These are phyloP conservation scores for Phalacrocorax pelagicus DNA, from an alignment of 2,113 vertebrate genomes.

Conservation along the genomic window DNA sequence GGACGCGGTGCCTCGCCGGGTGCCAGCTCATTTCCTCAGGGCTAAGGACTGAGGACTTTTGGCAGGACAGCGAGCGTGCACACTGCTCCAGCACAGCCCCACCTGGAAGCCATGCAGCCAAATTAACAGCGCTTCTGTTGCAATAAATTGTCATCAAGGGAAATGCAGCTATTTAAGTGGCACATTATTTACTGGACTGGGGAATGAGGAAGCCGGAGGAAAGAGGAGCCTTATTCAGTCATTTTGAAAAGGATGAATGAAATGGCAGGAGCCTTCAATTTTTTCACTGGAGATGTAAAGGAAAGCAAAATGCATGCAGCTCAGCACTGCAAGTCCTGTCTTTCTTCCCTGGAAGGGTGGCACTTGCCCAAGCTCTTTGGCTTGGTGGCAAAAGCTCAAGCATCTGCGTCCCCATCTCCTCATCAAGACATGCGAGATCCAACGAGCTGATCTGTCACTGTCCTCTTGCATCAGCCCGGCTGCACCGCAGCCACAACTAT, in stretches of 20 bases:
- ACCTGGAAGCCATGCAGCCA: slow-evolving; percentile 8
- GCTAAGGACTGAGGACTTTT: background rate
- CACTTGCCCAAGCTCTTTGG: background rate
- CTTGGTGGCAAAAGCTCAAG: background rate
- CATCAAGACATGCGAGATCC: accelerated
- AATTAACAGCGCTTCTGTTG: background rate
- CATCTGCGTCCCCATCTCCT: background rate
- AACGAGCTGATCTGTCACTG: background rate
- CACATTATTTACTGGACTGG: background rate
- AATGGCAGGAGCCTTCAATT: background rate
- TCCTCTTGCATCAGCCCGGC: background rate
- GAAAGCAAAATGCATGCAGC: background rate
- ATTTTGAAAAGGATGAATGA: background rate
- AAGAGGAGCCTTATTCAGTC: background rate
- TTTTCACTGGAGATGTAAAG: background rate
- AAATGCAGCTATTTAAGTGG: background rate
- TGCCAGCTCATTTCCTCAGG: background rate
- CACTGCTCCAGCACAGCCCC: background rate
- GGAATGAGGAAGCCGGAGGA: background rate
- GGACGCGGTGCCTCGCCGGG: accelerated
- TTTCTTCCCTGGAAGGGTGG: background rate
- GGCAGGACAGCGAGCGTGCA: background rate
- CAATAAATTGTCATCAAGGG: background rate
- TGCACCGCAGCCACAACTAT: background rate
- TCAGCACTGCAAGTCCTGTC: background rate